Evolutionary conservation across 2,888 invertebrate genomes (phyloP), one percentile per base, ranked within the genome.

Genomic region (Conchocele bisecta): DNA sequence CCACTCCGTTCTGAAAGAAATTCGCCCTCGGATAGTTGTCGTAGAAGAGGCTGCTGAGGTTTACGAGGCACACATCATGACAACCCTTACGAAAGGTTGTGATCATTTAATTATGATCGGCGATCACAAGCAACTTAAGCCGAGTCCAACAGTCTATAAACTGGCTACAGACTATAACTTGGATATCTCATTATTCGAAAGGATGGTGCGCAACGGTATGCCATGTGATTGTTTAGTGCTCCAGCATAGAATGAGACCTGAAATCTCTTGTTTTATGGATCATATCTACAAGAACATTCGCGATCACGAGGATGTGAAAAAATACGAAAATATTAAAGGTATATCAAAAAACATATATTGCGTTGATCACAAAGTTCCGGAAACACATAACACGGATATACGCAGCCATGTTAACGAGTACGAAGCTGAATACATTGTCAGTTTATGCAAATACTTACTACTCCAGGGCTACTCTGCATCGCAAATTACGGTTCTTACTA

Each of bases 41-140:
- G 95, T 97, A 0, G 97, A 97, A 90, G 97, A 97, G 91, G 97
- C 97, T 0, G 97, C 96, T 0, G 96, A 97, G 92, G 95, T 97
- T 0, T 90, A 96, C 33, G 97, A 97, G 89, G 93, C 95, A 0
- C 97, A 97, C 87, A 94, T 96, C 15, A 92, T 96, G 0, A 94
- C 95, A 0, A 94, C 96, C 0, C 91, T 97, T 20, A 95, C 95
- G 0, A 89, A 93, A 22, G 90, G 93, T 51, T 95, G 96, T 72
- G 92, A 96, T 88, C 97, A 97, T 89, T 93, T 96, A 0, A 95
- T 97, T 84, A 93, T 97, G 15, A 96, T 97, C 73, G 97, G 90
- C 48, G 96, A 97, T 90, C 96, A 97, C 88, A 93, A 95, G 88
- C 97, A 97, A 87, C 92, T 97, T 0, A 92, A 94, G 29, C 96